These are phyloP conservation scores for Heliocidaris tuberculata DNA, from an alignment of 35 echinoderm and acorn worm species.

Conservation along the genomic window DNA sequence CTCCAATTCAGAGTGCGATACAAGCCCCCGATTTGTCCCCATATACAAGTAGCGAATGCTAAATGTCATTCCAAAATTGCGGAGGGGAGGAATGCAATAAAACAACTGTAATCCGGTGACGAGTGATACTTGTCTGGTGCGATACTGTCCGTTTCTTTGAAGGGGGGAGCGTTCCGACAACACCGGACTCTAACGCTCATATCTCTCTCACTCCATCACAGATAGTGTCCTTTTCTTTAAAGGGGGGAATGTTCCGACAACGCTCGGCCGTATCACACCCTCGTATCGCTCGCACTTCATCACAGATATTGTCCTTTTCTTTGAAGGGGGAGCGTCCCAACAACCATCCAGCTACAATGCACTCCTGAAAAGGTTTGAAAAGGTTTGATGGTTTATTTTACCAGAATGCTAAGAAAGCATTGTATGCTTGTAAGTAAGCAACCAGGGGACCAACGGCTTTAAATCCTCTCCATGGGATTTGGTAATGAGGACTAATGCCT, in stretches of 20 bases:
- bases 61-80: background rate
- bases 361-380: no score
- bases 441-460: no score
- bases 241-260: no score
- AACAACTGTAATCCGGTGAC: slow-evolving; percentile 15
- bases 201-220: background rate
- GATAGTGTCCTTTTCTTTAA: background rate
- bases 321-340: background rate
- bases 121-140: slow-evolving; percentile 18
- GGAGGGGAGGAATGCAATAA: slow-evolving; percentile 7
- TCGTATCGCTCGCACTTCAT: no score
- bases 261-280: no score
- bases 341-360: background rate
- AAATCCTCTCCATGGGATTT: no score
- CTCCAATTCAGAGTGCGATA: background rate
- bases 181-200: background rate
- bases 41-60: background rate
- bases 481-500: no score
- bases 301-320: background rate
- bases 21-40: background rate
- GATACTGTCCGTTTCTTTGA: background rate
- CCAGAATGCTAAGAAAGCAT: no score
- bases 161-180: background rate
- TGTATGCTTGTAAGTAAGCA: no score
- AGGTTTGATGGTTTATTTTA: no score